Conservation (phyloP, 92 coral and sea anemone species). For the Zoanthus solanderi region DNA sequence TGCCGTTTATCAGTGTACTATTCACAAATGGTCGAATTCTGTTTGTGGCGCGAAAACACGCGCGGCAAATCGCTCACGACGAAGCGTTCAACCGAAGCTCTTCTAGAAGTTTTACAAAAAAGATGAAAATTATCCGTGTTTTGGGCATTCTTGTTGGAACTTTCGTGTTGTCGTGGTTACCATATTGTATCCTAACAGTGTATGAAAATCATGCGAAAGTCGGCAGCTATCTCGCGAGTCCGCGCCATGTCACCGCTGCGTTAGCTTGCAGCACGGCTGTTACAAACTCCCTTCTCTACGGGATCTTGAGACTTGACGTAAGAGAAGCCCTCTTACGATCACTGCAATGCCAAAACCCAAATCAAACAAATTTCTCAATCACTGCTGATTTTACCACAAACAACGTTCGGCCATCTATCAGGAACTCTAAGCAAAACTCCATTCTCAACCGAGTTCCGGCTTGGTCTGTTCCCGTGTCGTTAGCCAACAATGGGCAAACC, state of each 20-base stretch:
- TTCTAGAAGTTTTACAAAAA: slow-evolving; percentile 68
- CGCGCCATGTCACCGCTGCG: slow-evolving; percentile 61
- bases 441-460: neutral
- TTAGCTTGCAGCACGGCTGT: slow-evolving; percentile 84
- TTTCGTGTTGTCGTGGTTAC: slow-evolving; percentile 89
- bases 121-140: slow-evolving; percentile 80
- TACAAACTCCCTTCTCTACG: slow-evolving; percentile 90
- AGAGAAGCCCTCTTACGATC: slow-evolving; percentile 72
- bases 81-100: slow-evolving; percentile 32
- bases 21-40: slow-evolving; percentile 76
- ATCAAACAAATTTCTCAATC: slow-evolving; percentile 60
- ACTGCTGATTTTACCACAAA: slow-evolving; percentile 37
- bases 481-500: neutral
- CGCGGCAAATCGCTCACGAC: slow-evolving; percentile 74
- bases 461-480: neutral
- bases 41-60: slow-evolving; percentile 86
- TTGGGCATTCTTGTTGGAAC: slow-evolving; percentile 92
- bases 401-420: too few relatives aligned
- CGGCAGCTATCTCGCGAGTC: slow-evolving; percentile 19
- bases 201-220: slow-evolving; percentile 61
- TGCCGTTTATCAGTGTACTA: slow-evolving; percentile 80
- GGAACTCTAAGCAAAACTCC: neutral
- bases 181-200: slow-evolving; percentile 72
- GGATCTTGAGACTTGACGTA: slow-evolving; percentile 86
- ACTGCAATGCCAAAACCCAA: slow-evolving; percentile 76